Evolutionary conservation across 2,113 vertebrate species (phyloP).

Genomic region (Gymnogyps californianus): DNA sequence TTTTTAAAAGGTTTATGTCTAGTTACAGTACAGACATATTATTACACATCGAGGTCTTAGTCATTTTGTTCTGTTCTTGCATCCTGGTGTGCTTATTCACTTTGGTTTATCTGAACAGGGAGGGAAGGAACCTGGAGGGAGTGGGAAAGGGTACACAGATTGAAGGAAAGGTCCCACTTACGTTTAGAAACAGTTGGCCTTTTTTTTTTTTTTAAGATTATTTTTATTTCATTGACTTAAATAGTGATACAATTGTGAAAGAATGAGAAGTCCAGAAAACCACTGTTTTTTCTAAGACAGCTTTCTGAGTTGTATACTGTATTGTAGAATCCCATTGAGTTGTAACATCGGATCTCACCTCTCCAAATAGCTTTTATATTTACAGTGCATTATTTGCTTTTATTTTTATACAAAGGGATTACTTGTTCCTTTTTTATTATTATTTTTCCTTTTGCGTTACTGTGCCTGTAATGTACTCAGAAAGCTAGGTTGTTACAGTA

Average conservation of each 20-base stretch:
- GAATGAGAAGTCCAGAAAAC: not conserved
- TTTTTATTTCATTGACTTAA: not conserved
- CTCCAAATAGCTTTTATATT: not conserved
- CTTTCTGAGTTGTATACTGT: not conserved
- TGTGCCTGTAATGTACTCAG: not conserved
- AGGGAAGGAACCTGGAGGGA: not conserved
- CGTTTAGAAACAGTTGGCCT: not conserved
- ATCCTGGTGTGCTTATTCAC: constrained; percentile 38
- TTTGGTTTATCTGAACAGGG: constrained; percentile 1
- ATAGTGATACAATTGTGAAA: not conserved
- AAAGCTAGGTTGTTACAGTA: not conserved
- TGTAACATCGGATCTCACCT: not conserved
- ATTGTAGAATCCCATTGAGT: not conserved
- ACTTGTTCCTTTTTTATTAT: not conserved
- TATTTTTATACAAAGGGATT: constrained; percentile 38
- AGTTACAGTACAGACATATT: constrained; percentile 61
- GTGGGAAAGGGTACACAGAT: not conserved
- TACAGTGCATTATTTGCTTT: constrained; percentile 3
- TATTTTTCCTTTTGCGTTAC: not conserved
- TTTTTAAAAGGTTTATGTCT: constrained; percentile 67
- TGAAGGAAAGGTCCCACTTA: not conserved
- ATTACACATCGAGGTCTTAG: constrained; percentile 63
- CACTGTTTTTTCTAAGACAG: not conserved
- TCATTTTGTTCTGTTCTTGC: constrained; percentile 56
- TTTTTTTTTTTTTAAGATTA: not conserved